These are phyloP conservation scores for Spisula solida DNA, from an alignment of 2,888 invertebrate species.

Conservation along the genomic window DNA sequence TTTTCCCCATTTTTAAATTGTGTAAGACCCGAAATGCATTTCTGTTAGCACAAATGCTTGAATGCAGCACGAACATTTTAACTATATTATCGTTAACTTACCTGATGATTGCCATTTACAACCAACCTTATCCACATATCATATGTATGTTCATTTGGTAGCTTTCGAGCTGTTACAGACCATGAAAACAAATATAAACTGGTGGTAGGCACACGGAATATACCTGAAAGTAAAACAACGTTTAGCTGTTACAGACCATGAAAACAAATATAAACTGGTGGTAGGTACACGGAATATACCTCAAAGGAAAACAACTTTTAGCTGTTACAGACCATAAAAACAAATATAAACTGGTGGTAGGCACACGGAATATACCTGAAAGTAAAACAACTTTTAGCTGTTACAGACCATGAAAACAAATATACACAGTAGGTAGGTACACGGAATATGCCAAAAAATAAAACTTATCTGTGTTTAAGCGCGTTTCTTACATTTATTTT, in stretches of 20 bases:
- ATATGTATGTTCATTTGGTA: conserved; percentile 41
- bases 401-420: no score
- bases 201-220: conserved; percentile 47
- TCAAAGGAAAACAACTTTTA: background rate
- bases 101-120: conserved; percentile 51
- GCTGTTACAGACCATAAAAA: no score
- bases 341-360: conserved; percentile 48
- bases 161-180: conserved; percentile 54
- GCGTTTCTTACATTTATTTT: no score
- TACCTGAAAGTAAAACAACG: conserved; percentile 36
- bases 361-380: conserved; percentile 58
- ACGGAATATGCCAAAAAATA: conserved; percentile 51
- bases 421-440: conserved; percentile 54
- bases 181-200: conserved; percentile 64
- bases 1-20: no score
- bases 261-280: conserved; percentile 41
- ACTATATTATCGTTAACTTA: background rate
- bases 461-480: no score
- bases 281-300: conserved; percentile 56
- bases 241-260: no score
- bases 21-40: no score
- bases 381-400: background rate
- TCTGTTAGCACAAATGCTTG: no score
- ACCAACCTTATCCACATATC: conserved; percentile 56
- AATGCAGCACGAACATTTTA: no score